Evolutionary conservation across 1,140 invertebrate species (phyloP), one percentile per base, ranked within the genome.

Genomic region (Bombus sibiricus): DNA sequence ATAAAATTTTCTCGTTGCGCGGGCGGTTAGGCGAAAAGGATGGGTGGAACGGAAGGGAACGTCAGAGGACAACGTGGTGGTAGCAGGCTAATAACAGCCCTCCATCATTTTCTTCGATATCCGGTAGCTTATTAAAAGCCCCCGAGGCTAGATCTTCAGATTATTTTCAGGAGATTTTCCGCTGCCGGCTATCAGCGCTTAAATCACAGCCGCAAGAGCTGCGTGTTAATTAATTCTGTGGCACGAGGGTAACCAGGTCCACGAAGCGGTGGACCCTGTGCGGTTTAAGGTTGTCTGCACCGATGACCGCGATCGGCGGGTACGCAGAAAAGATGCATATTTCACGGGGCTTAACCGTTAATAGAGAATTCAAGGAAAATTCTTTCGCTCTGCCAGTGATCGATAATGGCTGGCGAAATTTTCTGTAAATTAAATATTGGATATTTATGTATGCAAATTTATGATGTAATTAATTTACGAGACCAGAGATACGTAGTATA

Each of bases 181-280:
- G 43, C 59, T 22, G 25, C 8, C 28, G 83, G 77, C 43, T 3
- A 9, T 10, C 25, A 59, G 66, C 81, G 80, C 86, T 88, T 66
- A 85, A 79, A 86, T 78, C 66, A 81, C 83, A 71, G 66, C 89
- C 85, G 68, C 53, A 71, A 86, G 89, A 72, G 68, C 73, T 71
- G 86, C 72, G 72, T 87, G 81, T 90, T 91, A 89, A 91, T 90
- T 91, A 91, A 91, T 91, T 90, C 83, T 85, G 76, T n/a, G 84
- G 85, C 62, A 85, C 64, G 77, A 59, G 81, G 68, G 47, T 75
- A 85, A 79, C 69, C 76, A 74, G 75, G 74, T 79, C 37, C 66
- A 78, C 75, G 68, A 74, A 86, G 69, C 15, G 76, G 74, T 77
- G 82, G 76, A 85, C 75, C 39, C 41, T 2, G 74, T 64, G 53